Conservation (phyloP, 1,140 invertebrate species). For the Eumeta japonica region DNA sequence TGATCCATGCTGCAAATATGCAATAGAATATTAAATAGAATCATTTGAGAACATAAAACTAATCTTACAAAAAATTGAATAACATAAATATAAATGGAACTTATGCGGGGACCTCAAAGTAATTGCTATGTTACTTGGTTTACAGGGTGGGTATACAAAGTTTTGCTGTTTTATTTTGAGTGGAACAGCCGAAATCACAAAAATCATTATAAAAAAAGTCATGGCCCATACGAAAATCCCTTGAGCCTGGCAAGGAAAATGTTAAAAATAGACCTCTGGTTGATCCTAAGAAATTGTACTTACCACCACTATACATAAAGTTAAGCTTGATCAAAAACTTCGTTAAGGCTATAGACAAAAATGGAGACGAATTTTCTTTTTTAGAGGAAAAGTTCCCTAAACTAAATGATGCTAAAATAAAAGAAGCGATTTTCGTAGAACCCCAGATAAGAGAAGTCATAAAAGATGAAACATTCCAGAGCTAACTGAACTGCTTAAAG, state of each 20-base stretch:
- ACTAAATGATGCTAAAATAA: slow-evolving; percentile 27
- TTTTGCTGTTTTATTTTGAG: too few species aligned
- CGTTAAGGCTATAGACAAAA: slow-evolving; percentile 32
- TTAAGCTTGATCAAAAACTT: slow-evolving; percentile 39
- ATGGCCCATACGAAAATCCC: not conserved
- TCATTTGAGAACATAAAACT: too few species aligned
- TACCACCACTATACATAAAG: slow-evolving; percentile 37
- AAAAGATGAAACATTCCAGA: slow-evolving; percentile 11
- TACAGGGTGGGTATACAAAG: slow-evolving; percentile 7
- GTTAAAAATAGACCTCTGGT: slow-evolving; percentile 8
- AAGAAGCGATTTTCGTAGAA: slow-evolving; percentile 27
- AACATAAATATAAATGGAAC: slow-evolving; percentile 2
- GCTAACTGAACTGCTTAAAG: slow-evolving; percentile 9
- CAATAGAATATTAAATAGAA: too few species aligned
- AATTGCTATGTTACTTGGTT: slow-evolving; percentile 5
- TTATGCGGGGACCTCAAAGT: slow-evolving; percentile 11
- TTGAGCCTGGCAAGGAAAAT: not conserved
- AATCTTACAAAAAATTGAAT: slow-evolving; percentile 8
- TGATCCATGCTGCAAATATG: not conserved
- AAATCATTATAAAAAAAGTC: not conserved
- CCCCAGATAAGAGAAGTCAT: slow-evolving; percentile 19
- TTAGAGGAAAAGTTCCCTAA: slow-evolving; percentile 23
- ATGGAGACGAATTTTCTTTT: slow-evolving; percentile 26
- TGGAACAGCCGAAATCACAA: too few species aligned
- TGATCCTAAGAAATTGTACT: slow-evolving; percentile 1